These are phyloP conservation scores for Phlogophora meticulosa DNA, from an alignment of 2,888 invertebrate species.

Conservation along the genomic window DNA sequence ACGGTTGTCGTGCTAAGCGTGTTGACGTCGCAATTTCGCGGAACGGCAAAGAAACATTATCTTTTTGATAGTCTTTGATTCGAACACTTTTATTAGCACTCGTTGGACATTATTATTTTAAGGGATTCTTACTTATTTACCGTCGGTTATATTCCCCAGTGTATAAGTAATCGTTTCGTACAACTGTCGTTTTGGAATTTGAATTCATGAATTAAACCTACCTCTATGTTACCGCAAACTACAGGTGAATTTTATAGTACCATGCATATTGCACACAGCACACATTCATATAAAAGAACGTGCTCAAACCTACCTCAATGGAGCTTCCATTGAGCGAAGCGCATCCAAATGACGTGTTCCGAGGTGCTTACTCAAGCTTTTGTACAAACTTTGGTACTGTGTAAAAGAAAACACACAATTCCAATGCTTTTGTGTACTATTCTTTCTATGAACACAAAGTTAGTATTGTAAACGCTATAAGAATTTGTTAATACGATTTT, in stretches of 20 bases:
- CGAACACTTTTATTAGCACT: conserved; percentile 29
- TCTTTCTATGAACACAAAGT: neutral
- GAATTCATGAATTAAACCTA: neutral
- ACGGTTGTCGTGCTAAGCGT: conserved; percentile 47
- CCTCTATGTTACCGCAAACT: neutral
- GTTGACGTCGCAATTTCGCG: conserved; percentile 53
- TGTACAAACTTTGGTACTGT: conserved; percentile 10
- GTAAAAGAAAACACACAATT: conserved; percentile 28
- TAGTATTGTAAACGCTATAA: conserved; percentile 16
- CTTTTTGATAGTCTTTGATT: conserved; percentile 42
- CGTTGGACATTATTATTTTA: conserved; percentile 28
- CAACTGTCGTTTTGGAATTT: neutral
- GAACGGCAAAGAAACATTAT: conserved; percentile 39
- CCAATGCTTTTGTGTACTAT: conserved; percentile 14
- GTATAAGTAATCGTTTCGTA: neutral
- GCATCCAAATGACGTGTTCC: conserved; percentile 47
- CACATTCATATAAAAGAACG: conserved; percentile 31
- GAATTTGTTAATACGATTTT: conserved; percentile 18
- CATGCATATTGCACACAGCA: conserved; percentile 3
- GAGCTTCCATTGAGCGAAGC: conserved; percentile 51
- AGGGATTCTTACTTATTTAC: neutral
- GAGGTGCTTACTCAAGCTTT: conserved; percentile 44
- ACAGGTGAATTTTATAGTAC: conserved; percentile 1
- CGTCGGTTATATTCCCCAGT: too few relatives aligned
- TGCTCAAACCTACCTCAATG: conserved; percentile 62